These are phyloP conservation scores for Lasioglossum baleicum DNA, from an alignment of 1,140 invertebrate species.

Conservation along the genomic window DNA sequence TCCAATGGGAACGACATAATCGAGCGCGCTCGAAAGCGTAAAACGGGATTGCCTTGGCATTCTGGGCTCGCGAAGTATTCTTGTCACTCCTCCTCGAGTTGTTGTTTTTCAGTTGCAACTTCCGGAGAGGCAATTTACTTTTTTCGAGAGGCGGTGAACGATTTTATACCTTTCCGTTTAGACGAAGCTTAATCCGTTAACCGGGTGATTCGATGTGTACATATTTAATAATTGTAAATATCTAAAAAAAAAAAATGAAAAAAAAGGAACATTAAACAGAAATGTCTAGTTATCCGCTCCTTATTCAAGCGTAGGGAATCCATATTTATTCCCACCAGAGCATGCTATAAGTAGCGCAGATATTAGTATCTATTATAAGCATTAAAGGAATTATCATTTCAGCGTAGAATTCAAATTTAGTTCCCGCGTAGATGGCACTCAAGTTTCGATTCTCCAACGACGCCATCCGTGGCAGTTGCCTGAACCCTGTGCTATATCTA, in stretches of 20 bases:
- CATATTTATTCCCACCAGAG: no score
- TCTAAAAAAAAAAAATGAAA: neutral
- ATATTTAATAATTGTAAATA: neutral
- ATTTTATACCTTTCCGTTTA: neutral
- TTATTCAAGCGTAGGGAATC: no score
- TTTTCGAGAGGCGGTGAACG: neutral
- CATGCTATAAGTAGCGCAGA: no score
- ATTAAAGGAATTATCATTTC: neutral
- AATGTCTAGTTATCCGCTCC: neutral
- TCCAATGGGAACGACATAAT: no score
- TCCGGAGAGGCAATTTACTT: neutral
- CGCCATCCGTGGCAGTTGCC: neutral
- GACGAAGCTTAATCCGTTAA: neutral
- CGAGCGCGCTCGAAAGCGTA: no score
- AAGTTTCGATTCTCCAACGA: neutral
- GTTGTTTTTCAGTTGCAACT: neutral
- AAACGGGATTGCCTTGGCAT: constrained; percentile 33
- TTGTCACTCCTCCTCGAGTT: constrained; percentile 8
- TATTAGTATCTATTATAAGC: neutral
- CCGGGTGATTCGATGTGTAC: no score
- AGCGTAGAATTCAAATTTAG: neutral
- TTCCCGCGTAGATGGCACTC: neutral
- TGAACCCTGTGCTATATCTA: neutral
- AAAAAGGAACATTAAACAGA: neutral
- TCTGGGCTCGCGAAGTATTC: constrained; percentile 33